A percentile compares a stretch with the other conserved stretches of the same genome.
These are phyloP conservation scores for Troides aeacus DNA, from an alignment of 2,888 invertebrate genomes.

Conservation along the genomic window DNA sequence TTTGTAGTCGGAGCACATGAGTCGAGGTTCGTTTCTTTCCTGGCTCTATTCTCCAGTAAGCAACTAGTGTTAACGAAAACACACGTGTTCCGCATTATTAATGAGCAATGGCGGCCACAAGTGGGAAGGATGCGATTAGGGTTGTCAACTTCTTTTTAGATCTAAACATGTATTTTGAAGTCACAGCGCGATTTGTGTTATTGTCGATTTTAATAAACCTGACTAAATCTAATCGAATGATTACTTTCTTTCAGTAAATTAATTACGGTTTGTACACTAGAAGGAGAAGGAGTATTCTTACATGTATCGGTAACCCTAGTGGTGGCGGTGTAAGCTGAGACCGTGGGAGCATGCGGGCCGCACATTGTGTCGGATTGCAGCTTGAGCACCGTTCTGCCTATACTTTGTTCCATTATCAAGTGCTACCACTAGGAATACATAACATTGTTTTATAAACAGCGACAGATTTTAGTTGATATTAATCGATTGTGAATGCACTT, in stretches of 20 bases:
- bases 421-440: conserved; percentile 14
- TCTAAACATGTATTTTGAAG: background rate
- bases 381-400: conserved; percentile 25
- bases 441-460: background rate
- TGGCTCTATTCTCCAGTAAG: conserved; percentile 18
- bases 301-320: conserved; percentile 22
- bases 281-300: background rate
- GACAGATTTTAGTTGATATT: background rate
- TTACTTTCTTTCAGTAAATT: background rate
- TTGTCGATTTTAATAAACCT: too few relatives aligned
- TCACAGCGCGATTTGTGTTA: too few relatives aligned
- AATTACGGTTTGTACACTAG: background rate
- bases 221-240: background rate
- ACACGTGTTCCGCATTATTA: conserved; percentile 68
- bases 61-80: conserved; percentile 32
- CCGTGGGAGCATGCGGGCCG: conserved; percentile 70
- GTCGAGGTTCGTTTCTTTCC: conserved; percentile 13
- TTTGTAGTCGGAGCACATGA: conserved; percentile 22
- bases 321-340: conserved; percentile 51
- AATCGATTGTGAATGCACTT: background rate
- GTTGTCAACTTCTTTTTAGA: conserved; percentile 6
- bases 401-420: conserved; percentile 21
- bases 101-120: conserved; percentile 46
- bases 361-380: conserved; percentile 41
- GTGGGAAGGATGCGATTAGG: conserved; percentile 26